Percentiles rank a stretch among this genome's conserved stretches.
Conservation (phyloP, 1,140 invertebrate species). For the Heliconius melpomene region DNA sequence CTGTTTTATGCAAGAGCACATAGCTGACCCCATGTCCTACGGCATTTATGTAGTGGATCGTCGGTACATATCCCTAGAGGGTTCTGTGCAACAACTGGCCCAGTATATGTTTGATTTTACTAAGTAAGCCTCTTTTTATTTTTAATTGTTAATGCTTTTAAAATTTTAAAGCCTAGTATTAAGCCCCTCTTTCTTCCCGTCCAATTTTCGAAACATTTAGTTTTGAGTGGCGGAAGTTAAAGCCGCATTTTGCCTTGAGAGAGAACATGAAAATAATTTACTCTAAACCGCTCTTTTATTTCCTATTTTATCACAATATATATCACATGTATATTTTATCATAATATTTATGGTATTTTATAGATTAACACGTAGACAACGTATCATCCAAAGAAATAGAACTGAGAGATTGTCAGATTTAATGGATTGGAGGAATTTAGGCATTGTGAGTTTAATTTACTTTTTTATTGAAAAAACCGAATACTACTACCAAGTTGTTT, state of each 20-base stretch:
- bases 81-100: slow-evolving; percentile 96
- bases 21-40: slow-evolving; percentile 98
- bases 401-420: slow-evolving; percentile 98
- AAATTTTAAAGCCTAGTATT: too few species aligned
- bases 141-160: too few species aligned
- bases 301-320: background rate
- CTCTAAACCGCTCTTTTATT: too few species aligned
- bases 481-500: too few species aligned
- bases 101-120: slow-evolving; percentile 97
- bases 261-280: too few species aligned
- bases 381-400: slow-evolving; percentile 98
- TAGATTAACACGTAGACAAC: slow-evolving; percentile 92
- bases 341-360: slow-evolving; percentile 22
- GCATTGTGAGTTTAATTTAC: slow-evolving; percentile 86
- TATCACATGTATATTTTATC: background rate
- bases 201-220: too few species aligned
- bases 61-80: slow-evolving; percentile 92
- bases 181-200: too few species aligned
- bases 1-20: slow-evolving; percentile 99
- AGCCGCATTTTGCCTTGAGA: too few species aligned
- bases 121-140: slow-evolving; percentile 63
- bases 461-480: too few species aligned
- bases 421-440: slow-evolving; percentile 98
- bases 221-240: too few species aligned
- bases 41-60: slow-evolving; percentile 99